Base-by-base conservation (phyloP, 1,140 invertebrate genomes). In the Hylyphantes graminicola region DNA sequence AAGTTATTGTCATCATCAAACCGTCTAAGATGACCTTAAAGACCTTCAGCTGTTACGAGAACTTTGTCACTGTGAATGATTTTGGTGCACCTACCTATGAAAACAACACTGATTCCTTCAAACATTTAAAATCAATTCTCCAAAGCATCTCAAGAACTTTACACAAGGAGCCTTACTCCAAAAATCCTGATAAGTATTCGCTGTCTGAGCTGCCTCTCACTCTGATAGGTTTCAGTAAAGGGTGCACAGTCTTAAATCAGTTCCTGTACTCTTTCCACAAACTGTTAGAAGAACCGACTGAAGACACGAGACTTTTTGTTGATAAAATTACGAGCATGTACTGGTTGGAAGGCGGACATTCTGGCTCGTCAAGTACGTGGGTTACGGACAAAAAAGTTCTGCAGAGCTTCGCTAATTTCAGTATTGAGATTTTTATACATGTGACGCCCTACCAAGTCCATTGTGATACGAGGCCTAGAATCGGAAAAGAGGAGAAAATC, bases 161-260 rank as follows among this genome's bases (percentile, higher is more conserved):
- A 0, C 61, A 68, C 8, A 78, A 64, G 12, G 65, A 70, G 19
- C 17, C n/a, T 50, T n/a, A 8, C 12, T 65, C 76, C 35, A 13
- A 2, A 0, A 15, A 64, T 21, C 12, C 53, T 78, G 61, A 65
- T 15, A 2, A 35, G 12, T 35, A 54, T 21, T 65, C 50, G 0
- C n/a, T 15, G 35, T 59, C 57, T 15, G 21, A 64, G 64, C 13
- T 61, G 4, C 65, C 79, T 9, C 19, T 95, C 80, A 92, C 90
- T 68, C 88, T 96, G 78, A 92, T 96, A 86, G 96, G 95, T 1
- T 97, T 97, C 89, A 97, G 95, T 89, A 97, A 97, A 92, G 96
- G 96, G 61, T 96, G 95, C 90, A 94, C 96, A 64, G 95, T 97
- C 76, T 91, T 97, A 78, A 97, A 97, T 91, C 96, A 97, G 90